phyloP scores from a whole-genome alignment of 1,140 invertebrate genomes.

The Vollenhovia emeryi region DNA sequence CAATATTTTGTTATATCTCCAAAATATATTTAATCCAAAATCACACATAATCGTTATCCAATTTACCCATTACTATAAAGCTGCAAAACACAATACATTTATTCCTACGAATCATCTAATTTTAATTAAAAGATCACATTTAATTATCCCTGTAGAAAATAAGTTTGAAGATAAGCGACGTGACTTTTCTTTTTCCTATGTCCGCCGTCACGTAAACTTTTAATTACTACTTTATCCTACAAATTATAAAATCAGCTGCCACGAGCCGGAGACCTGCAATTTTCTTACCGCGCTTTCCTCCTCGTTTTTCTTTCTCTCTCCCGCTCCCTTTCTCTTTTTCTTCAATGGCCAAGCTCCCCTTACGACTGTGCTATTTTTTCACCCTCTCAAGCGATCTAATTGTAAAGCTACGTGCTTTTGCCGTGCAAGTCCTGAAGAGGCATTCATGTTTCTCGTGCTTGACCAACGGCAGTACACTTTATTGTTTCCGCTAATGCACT shows the following conservation, averaged over 20 bases:
- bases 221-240: slow-evolving; percentile 39
- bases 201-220: slow-evolving; percentile 35
- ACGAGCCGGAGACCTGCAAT: slow-evolving; percentile 1
- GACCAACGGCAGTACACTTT: slow-evolving; percentile 12
- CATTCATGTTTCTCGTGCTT: not conserved
- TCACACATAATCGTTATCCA: not conserved
- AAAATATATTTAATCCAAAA: not conserved
- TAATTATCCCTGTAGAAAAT: slow-evolving; percentile 5
- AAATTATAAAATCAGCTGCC: slow-evolving; percentile 53
- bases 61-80: not conserved
- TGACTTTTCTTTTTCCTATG: not conserved
- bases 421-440: slow-evolving; percentile 1
- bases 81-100: not conserved
- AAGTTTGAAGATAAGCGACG: not conserved
- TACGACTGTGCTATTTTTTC: slow-evolving; percentile 17
- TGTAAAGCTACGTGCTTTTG: slow-evolving; percentile 41
- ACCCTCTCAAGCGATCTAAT: slow-evolving; percentile 28
- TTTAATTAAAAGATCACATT: slow-evolving; percentile 5
- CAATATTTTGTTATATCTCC: not conserved
- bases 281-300: slow-evolving; percentile 5
- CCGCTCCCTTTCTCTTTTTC: not conserved
- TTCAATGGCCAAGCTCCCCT: not conserved
- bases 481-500: slow-evolving; percentile 63
- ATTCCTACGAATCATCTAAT: not conserved
- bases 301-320: not conserved